Percentiles rank a stretch among this genome's conserved stretches.
Conservation (phyloP, 2,797 vertebrate genomes). For the Lepilemur ruficaudatus region DNA sequence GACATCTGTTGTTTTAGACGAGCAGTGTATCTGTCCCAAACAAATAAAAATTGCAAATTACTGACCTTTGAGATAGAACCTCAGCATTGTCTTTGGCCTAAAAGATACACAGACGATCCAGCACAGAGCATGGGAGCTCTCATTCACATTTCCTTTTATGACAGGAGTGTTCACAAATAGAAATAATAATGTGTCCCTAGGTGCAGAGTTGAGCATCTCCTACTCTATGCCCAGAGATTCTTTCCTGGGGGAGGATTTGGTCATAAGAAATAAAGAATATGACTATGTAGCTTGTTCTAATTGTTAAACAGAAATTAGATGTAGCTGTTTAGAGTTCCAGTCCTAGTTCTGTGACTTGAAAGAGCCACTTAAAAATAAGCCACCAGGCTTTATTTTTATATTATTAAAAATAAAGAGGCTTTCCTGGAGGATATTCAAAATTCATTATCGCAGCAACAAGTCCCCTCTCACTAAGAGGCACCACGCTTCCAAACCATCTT, state of each 20-base stretch:
- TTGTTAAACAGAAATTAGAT: slow-evolving; percentile 1
- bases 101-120: slow-evolving; percentile 53
- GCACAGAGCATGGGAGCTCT: slow-evolving; percentile 59
- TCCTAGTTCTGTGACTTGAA: background rate
- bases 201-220: background rate
- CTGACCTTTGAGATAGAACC: slow-evolving; percentile 67
- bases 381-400: background rate
- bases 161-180: slow-evolving; percentile 51
- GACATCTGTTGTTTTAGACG: slow-evolving; percentile 67
- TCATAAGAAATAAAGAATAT: background rate
- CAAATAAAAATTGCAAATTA: slow-evolving; percentile 76
- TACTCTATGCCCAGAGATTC: background rate
- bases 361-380: background rate
- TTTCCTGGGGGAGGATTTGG: background rate
- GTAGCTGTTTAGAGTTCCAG: background rate
- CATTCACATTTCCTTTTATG: slow-evolving; percentile 52
- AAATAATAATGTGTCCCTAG: background rate
- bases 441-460: background rate
- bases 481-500: background rate
- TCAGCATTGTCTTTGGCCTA: slow-evolving; percentile 75
- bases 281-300: background rate
- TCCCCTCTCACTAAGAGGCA: background rate
- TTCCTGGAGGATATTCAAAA: background rate
- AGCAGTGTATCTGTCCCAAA: slow-evolving; percentile 72
- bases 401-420: background rate